Evolutionary conservation across 2,888 invertebrate genomes (phyloP), one percentile per base, ranked within the genome.

Genomic region (Apotomis betuletana): DNA sequence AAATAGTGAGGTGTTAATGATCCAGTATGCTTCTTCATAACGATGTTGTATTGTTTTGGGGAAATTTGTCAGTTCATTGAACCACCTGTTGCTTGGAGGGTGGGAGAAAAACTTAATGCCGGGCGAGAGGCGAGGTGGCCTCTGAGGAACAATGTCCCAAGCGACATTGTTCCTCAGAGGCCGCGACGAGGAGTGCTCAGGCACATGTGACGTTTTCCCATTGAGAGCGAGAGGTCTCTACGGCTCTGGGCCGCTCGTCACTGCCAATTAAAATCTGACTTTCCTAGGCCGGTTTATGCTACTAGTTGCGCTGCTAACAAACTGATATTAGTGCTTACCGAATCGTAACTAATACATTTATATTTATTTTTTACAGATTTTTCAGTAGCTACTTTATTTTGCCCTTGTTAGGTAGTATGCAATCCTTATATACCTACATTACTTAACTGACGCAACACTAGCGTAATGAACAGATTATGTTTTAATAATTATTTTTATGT

Each of bases 191-290:
- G 15, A 4, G n/a, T 3, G 6, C 5, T 8, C 1, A 9, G 55
- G 55, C 44, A 6, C 55, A 27, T 36, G 27, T 46, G 65, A n/a
- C 65, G 27, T 57, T 65, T 4, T 57, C 6, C 15, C n/a, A 57
- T 8, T 46, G 55, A 54, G 64, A 4, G 27, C 1, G 13, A 9
- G 54, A 54, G 52, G 38, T 38, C 55, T 44, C 36, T 27, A 27
- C 65, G 59, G 60, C 57, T 62, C 15, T 27, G 54, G 57, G 55
- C 41, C 51, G 49, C 80, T 78, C 83, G 83, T 88, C 85, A 87
- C 85, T 83, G 86, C 86, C 89, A 90, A 91, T 91, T 91, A 90
- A 90, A 90, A 90, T 77, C 81, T 84, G 84, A 86, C 89, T n/a
- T n/a, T n/a, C n/a, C n/a, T n/a, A n/a, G n/a, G n/a, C n/a, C n/a